These are phyloP conservation scores for Eretmochelys imbricata DNA, from an alignment of 2,113 vertebrate species.

Conservation along the genomic window DNA sequence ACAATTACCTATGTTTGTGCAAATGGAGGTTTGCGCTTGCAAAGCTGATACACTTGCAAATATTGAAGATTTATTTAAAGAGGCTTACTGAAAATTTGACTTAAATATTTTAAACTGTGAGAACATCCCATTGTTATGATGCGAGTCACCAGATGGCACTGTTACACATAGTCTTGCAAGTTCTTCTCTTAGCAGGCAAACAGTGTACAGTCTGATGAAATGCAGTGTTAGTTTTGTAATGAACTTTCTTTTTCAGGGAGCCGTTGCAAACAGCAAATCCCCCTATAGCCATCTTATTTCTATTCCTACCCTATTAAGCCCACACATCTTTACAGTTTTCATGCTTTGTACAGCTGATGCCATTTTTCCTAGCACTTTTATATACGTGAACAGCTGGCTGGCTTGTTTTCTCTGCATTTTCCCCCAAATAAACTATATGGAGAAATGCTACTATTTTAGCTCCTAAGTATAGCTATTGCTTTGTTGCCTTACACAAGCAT, in stretches of 20 bases:
- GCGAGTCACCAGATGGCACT: neutral
- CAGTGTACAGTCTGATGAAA: neutral
- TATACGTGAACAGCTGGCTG: neutral
- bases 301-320: neutral
- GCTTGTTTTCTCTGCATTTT: neutral
- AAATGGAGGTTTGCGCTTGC: neutral
- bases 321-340: neutral
- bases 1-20: neutral
- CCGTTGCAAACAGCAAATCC: neutral
- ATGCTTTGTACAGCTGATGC: neutral
- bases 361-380: neutral
- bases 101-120: neutral
- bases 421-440: neutral
- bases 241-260: neutral
- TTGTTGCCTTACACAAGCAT: neutral
- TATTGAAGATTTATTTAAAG: neutral
- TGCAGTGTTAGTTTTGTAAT: neutral
- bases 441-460: neutral
- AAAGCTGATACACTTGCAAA: neutral
- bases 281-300: neutral
- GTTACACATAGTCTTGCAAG: neutral
- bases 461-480: neutral
- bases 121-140: neutral
- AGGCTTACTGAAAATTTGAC: neutral
- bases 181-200: neutral